Evolutionary conservation across 2,113 vertebrate species (phyloP), one percentile per base, ranked within the genome.

Genomic region (Hystrix brachyura): DNA sequence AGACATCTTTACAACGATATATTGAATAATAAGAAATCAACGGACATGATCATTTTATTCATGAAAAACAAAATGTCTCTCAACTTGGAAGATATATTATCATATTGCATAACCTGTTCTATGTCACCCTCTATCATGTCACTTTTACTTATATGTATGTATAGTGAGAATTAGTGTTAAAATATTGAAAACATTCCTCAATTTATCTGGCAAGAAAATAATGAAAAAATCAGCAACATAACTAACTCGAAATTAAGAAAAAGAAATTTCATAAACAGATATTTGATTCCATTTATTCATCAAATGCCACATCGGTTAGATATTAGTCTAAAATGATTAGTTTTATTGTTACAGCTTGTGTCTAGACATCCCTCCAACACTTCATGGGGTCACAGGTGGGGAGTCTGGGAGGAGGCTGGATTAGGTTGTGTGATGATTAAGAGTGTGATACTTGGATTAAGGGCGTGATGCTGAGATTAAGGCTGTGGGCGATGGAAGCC

Each of bases 241-340:
- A 53, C 71, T 79, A 86, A 71, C 67, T 91, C 25, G 84, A 89
- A 76, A 83, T 92, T 65, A 59, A 82, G 7, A 55, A 72, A 86
- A 59, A 55, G 13, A 53, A 91, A 80, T 55, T 80, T 71, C 43
- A 62, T 51, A 64, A 67, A 27, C 29, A 74, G 23, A 67, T 51
- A 79, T 93, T 51, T 23, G 0, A 69, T 46, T 53, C 25, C 27
- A 46, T 65, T 65, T 83, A 48, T 83, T 87, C 29, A 82, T 82
- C 25, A 85, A 79, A 67, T 23, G 27, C 29, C 53, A 79, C 7
- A 93, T 79, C 29, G 34, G 32, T 67, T 23, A 76, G 72, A 48
- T 76, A 27, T 48, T 48, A 48, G 38, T 76, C 23, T 76, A 5
- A 76, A 48, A 27, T 76, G 43, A 48, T 48, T 14, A n/a, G 46